A percentile compares a stretch with the other conserved stretches of the same genome.
phyloP scores from a whole-genome alignment of 2,113 vertebrate genomes.

The Holacanthus passer region DNA sequence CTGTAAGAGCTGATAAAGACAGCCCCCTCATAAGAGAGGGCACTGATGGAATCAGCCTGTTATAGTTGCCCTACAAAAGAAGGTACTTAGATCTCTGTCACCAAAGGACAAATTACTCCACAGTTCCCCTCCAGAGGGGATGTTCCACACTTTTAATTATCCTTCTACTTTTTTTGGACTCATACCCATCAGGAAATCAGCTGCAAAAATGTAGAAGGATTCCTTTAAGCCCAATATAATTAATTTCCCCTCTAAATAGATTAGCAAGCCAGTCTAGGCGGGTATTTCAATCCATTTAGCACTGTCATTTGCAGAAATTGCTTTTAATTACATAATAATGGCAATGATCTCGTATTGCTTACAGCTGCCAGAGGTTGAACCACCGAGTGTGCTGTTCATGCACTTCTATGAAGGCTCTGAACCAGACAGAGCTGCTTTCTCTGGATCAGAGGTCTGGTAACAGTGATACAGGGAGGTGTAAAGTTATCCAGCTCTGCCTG shows the following conservation, averaged over 20 bases:
- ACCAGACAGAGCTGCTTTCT: slow-evolving; percentile 47
- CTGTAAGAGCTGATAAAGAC: slow-evolving; percentile 59
- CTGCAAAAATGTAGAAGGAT: slow-evolving; percentile 61
- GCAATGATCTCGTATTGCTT: slow-evolving; percentile 74
- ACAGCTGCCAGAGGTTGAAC: slow-evolving; percentile 69
- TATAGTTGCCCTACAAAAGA: slow-evolving; percentile 65
- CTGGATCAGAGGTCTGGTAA: slow-evolving; percentile 50
- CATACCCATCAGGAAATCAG: slow-evolving; percentile 67
- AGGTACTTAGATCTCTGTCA: slow-evolving; percentile 64
- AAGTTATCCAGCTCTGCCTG: slow-evolving; percentile 40
- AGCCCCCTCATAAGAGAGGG: slow-evolving; percentile 31
- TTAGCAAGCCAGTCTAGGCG: slow-evolving; percentile 61
- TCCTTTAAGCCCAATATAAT: slow-evolving; percentile 73
- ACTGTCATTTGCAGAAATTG: slow-evolving; percentile 77
- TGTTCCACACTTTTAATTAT: slow-evolving; percentile 71
- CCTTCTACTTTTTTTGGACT: slow-evolving; percentile 50
- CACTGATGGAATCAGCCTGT: slow-evolving; percentile 60
- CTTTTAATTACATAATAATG: slow-evolving; percentile 82
- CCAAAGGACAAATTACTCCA: slow-evolving; percentile 71
- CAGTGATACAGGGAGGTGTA: slow-evolving; percentile 27
- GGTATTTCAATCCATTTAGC: slow-evolving; percentile 76
- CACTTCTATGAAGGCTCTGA: slow-evolving; percentile 35
- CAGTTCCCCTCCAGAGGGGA: slow-evolving; percentile 48
- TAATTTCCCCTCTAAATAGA: slow-evolving; percentile 76
- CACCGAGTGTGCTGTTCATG: slow-evolving; percentile 41